phyloP scores from a whole-genome alignment of 2,797 vertebrate genomes.

The Phalanger gymnotis region DNA sequence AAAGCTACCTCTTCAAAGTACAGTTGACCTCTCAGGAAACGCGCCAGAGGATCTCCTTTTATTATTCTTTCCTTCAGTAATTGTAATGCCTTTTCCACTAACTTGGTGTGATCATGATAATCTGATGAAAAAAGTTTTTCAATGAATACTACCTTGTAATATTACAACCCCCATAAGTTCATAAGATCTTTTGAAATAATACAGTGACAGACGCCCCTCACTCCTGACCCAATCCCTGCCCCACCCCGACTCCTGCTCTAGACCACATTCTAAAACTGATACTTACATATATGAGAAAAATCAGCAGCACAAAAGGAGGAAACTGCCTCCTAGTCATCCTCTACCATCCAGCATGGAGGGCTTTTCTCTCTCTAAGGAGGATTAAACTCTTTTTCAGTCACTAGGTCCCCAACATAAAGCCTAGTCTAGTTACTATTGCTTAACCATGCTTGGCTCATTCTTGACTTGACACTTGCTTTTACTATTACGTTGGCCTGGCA shows the following conservation, averaged over 20 bases:
- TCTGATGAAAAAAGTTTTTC: slow-evolving; percentile 67
- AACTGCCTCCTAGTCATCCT: background rate
- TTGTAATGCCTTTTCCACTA: slow-evolving; percentile 72
- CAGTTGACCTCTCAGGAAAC: slow-evolving; percentile 86
- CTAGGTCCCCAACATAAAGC: background rate
- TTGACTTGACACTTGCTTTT: background rate
- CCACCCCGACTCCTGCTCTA: background rate
- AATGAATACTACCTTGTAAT: slow-evolving; percentile 27
- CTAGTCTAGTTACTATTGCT: background rate
- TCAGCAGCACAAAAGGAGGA: background rate
- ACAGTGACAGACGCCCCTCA: background rate
- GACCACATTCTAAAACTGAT: slow-evolving; percentile 25
- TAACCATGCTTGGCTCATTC: background rate
- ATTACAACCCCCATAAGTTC: background rate
- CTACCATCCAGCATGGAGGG: background rate
- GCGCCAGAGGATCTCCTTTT: slow-evolving; percentile 78
- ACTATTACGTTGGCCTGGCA: background rate
- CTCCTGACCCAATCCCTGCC: background rate
- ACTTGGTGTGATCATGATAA: background rate
- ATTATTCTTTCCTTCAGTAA: slow-evolving; percentile 73
- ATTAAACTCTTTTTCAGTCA: background rate
- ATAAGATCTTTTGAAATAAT: background rate
- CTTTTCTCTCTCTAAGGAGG: background rate
- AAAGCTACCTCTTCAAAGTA: slow-evolving; percentile 87
- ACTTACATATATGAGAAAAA: background rate